Percentiles rank a stretch among this genome's conserved stretches.
Conservation (phyloP, 2,888 invertebrate species). For the Clistopyga incitator region DNA sequence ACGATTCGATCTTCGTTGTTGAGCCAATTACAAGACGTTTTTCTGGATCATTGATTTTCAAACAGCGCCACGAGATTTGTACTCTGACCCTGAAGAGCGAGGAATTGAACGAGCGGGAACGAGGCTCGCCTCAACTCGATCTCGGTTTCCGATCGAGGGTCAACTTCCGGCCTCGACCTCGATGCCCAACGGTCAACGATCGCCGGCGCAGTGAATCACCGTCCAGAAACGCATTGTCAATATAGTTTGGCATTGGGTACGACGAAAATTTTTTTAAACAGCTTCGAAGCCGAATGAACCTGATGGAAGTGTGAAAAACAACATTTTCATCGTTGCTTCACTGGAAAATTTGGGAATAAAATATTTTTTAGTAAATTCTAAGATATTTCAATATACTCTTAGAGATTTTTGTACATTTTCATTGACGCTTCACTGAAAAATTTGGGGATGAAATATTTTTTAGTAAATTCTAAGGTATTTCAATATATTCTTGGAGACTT, state of each 20-base stretch:
- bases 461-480: too few relatives aligned
- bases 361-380: too few relatives aligned
- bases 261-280: not conserved
- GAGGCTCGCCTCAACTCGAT: conserved; percentile 46
- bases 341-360: too few relatives aligned
- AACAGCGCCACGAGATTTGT: not conserved
- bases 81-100: conserved; percentile 49
- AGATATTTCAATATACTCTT: too few relatives aligned
- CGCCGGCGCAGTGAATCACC: conserved; percentile 47
- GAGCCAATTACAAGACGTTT: conserved; percentile 55
- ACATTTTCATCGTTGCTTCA: too few relatives aligned
- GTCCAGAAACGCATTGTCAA: not conserved
- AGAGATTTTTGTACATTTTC: too few relatives aligned
- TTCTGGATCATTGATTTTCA: conserved; percentile 41
- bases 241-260: not conserved
- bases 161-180: conserved; percentile 67
- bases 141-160: conserved; percentile 53
- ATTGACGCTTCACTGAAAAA: too few relatives aligned
- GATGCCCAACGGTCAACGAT: conserved; percentile 61
- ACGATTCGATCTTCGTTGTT: conserved; percentile 45
- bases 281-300: not conserved
- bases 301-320: too few relatives aligned
- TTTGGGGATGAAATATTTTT: too few relatives aligned
- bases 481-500: too few relatives aligned
- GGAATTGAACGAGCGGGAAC: conserved; percentile 8